Evolutionary conservation across 2,113 vertebrate genomes (phyloP).

Genomic region (Pseudopodoces humilis): DNA sequence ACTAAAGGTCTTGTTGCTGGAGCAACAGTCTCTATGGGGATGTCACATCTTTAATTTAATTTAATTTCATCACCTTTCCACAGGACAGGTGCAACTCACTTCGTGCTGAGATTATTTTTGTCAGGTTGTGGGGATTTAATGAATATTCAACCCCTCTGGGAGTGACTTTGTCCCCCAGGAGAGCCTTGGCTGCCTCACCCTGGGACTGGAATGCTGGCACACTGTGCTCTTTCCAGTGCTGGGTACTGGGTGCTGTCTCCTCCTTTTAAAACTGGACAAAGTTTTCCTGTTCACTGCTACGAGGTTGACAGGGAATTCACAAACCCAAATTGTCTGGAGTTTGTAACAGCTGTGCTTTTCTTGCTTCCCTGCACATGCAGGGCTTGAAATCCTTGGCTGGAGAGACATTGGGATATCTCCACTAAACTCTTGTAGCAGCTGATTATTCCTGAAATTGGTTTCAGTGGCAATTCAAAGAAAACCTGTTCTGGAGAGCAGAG

Average conservation of each 20-base stretch:
- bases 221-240: background rate
- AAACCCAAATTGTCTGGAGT: background rate
- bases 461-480: background rate
- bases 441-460: background rate
- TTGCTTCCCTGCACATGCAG: background rate
- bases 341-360: background rate
- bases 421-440: background rate
- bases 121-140: background rate
- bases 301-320: background rate
- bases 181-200: background rate
- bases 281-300: background rate
- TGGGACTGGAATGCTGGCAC: background rate
- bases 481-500: background rate
- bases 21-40: conserved; percentile 19
- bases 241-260: background rate
- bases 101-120: background rate
- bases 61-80: background rate
- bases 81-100: background rate
- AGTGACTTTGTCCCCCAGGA: background rate
- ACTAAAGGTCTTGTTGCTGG: conserved; percentile 21
- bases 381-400: background rate
- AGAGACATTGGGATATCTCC: background rate
- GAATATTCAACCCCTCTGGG: background rate
- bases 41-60: conserved; percentile 11
- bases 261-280: background rate